Percentiles rank a stretch among this genome's conserved stretches.
Evolutionary conservation across 2,113 vertebrate genomes (phyloP).

Genomic region (Ailurus styani): DNA sequence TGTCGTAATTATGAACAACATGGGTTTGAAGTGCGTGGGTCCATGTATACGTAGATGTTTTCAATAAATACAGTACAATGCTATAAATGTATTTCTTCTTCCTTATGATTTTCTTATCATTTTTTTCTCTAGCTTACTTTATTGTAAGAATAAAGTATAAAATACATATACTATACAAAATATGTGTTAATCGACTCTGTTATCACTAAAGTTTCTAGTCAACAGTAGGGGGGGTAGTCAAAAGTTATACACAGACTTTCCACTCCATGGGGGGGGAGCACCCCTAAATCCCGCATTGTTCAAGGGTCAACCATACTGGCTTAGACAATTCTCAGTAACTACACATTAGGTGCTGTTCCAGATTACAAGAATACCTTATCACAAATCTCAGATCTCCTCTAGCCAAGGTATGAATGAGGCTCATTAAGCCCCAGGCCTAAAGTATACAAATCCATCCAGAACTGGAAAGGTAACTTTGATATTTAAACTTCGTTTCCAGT

Average conservation of each 20-base stretch:
- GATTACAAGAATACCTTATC: background rate
- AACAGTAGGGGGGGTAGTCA: background rate
- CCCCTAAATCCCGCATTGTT: background rate
- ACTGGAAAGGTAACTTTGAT: background rate
- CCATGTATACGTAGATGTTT: background rate
- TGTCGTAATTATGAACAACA: background rate
- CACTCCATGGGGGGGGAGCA: background rate
- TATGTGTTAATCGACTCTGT: background rate
- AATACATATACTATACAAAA: background rate
- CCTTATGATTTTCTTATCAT: background rate
- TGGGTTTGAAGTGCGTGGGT: background rate
- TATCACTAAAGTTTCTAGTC: background rate
- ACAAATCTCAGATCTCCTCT: constrained; percentile 39
- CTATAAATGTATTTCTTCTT: background rate
- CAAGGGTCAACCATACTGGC: background rate
- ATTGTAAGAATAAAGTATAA: background rate
- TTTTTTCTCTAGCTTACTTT: background rate
- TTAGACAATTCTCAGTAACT: background rate
- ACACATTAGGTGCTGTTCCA: background rate
- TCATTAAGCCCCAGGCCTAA: background rate
- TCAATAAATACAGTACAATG: background rate
- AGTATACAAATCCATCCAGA: background rate
- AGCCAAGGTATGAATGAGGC: background rate
- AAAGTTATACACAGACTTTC: background rate
- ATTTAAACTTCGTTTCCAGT: background rate